Evolutionary conservation across 2,113 vertebrate species (phyloP), one percentile per base, ranked within the genome.

Genomic region (Hipposideros armiger): DNA sequence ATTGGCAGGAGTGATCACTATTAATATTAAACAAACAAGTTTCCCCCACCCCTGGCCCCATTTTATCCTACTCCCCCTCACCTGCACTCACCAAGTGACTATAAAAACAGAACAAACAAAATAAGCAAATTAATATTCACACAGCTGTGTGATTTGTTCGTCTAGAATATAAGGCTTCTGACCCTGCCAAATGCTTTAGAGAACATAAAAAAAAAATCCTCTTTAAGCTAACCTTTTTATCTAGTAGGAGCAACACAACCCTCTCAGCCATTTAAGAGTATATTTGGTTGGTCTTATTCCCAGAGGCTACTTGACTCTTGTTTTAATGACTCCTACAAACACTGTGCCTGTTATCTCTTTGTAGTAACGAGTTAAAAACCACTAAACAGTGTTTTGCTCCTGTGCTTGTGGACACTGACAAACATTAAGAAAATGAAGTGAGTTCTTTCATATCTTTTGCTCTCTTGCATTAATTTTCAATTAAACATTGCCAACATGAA

Each of bases 391-490:
- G 58, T 45, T 52, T 87, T 69, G 56, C 22, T 24, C 22, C 11
- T 14, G 58, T 36, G 36, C n/a, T 16, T 16, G 16, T 64, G 16
- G 7, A 66, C 11, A 56, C 11, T 26, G 22, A 82, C 17, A 13
- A 89, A 52, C 45, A 60, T 30, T 30, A 81, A 86, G n/a, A 62
- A 73, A 90, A 60, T 73, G 5, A 70, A 69, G 69, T 36, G 11
- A 17, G 24, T 45, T 67, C 47, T 70, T 69, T 32, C 17, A 24
- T 32, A 74, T 66, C 45, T 58, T 87, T 81, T 82, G 67, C 11
- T 85, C 90, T 84, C 45, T 73, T 85, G 30, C 32, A 74, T 76
- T 93, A 76, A 83, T 88, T 93, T 90, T 77, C 45, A 42, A 84
- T 74, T 95, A 90, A 95, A 87, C 22, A n/a, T 2, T 19, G 30